A percentile compares a stretch with the other conserved stretches of the same genome.
Conservation (phyloP, 2,113 vertebrate genomes). For the Nothocercus julius region DNA sequence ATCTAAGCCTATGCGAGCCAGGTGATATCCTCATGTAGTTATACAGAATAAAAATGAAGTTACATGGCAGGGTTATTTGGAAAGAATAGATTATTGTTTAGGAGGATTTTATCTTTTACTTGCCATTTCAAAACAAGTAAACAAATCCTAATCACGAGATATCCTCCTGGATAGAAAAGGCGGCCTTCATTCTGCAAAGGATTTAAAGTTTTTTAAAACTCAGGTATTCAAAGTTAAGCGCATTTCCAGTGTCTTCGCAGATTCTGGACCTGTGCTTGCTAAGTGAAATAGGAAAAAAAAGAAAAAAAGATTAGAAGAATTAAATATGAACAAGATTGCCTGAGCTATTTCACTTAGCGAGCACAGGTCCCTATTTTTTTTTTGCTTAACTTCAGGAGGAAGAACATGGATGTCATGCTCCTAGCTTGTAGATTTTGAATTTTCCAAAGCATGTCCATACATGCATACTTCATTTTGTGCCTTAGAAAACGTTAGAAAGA, state of each 20-base stretch:
- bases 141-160: neutral
- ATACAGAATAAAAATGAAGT: constrained; percentile 54
- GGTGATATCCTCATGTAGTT: constrained; percentile 34
- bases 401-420: neutral
- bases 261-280: neutral
- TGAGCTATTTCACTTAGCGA: too few species aligned
- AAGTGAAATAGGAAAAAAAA: neutral
- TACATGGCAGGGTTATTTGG: constrained; percentile 22
- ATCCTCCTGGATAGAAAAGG: neutral
- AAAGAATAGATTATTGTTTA: constrained; percentile 44
- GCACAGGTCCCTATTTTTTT: too few species aligned
- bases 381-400: neutral
- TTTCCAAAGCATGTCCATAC: neutral
- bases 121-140: neutral
- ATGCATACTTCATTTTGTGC: neutral
- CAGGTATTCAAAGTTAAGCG: neutral
- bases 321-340: neutral
- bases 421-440: neutral
- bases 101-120: constrained; percentile 45
- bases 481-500: neutral
- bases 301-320: neutral
- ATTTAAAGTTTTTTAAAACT: neutral
- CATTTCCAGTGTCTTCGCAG: neutral
- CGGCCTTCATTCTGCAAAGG: neutral
- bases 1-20: neutral